phyloP scores from a whole-genome alignment of 1,140 invertebrate species.

The Liolophura sinensis region DNA sequence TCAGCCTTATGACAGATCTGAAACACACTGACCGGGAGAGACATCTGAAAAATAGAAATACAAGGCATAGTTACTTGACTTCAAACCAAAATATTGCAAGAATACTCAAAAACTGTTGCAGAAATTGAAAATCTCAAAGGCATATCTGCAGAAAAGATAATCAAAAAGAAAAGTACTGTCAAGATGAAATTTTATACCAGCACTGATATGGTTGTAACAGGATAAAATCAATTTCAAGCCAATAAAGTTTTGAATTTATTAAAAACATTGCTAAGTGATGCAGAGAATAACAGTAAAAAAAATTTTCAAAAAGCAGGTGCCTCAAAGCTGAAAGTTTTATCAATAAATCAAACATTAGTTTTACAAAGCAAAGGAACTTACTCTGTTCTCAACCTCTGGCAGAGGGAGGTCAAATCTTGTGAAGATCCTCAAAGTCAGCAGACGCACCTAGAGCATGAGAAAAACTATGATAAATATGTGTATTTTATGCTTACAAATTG shows the following conservation, averaged over 20 bases:
- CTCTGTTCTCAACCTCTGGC: constrained; percentile 53
- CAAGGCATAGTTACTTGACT: not conserved
- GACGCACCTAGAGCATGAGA: constrained; percentile 63
- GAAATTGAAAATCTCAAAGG: too few relatives aligned
- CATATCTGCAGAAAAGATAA: too few relatives aligned
- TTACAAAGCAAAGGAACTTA: constrained; percentile 4
- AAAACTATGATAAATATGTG: not conserved
- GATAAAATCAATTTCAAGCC: not conserved
- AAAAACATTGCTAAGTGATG: not conserved
- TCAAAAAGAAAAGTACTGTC: not conserved
- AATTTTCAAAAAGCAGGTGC: not conserved
- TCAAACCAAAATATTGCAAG: too few relatives aligned
- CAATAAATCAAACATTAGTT: not conserved
- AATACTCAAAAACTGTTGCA: too few relatives aligned
- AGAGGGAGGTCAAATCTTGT: constrained; percentile 67
- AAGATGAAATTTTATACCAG: not conserved
- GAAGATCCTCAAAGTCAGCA: constrained; percentile 73
- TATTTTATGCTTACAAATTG: too few relatives aligned
- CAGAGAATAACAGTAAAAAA: not conserved
- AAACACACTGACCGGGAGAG: constrained; percentile 61
- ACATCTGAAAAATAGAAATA: constrained; percentile 9
- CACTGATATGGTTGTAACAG: too few relatives aligned
- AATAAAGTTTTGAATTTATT: not conserved
- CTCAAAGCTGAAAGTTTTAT: not conserved
- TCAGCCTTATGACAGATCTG: constrained; percentile 73